These are phyloP conservation scores for Antidorcas marsupialis DNA, from an alignment of 2,113 vertebrate genomes.

Conservation along the genomic window DNA sequence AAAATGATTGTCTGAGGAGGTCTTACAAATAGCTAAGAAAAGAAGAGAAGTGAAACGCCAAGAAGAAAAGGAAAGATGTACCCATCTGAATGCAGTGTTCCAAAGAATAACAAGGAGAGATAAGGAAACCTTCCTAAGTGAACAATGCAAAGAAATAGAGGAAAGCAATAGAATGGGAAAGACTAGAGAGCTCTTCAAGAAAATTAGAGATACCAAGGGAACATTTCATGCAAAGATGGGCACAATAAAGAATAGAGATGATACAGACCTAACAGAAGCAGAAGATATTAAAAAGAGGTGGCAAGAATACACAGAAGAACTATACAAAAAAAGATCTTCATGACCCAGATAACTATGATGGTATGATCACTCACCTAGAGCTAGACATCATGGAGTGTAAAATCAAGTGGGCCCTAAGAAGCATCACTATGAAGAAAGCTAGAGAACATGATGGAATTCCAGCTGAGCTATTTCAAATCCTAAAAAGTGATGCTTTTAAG, in stretches of 20 bases:
- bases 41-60: not conserved
- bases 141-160: not conserved
- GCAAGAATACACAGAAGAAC: not conserved
- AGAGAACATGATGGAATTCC: not conserved
- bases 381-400: not conserved
- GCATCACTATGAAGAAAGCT: not conserved
- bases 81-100: not conserved
- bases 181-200: not conserved
- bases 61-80: not conserved
- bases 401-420: not conserved
- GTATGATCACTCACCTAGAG: not conserved
- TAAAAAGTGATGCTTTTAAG: not conserved
- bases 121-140: not conserved
- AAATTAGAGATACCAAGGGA: not conserved
- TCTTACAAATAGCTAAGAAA: not conserved
- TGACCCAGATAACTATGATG: not conserved
- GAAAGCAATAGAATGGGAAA: not conserved
- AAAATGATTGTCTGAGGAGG: not conserved
- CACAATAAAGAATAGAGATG: not conserved
- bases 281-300: not conserved
- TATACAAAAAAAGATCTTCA: not conserved
- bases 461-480: not conserved
- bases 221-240: not conserved
- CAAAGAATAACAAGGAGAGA: not conserved
- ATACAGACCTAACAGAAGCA: not conserved